These are phyloP conservation scores for Didymodactylos carnosus DNA, from an alignment of 2,888 invertebrate species.

Conservation along the genomic window DNA sequence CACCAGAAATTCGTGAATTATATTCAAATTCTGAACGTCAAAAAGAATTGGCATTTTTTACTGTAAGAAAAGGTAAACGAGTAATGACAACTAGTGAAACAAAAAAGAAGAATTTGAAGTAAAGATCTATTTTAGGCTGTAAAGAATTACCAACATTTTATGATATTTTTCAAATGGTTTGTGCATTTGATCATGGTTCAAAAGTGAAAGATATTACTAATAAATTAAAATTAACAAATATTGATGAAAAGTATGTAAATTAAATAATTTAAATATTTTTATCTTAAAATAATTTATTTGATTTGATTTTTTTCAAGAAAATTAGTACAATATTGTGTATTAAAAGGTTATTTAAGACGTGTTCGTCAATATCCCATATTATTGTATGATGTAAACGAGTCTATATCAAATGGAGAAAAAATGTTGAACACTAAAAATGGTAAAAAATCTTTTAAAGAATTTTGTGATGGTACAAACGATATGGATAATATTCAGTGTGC, in stretches of 20 bases:
- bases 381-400: neutral
- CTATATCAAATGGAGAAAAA: neutral
- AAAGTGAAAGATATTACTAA: neutral
- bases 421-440: neutral
- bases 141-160: neutral
- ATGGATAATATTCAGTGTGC: too few relatives aligned
- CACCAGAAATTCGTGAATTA: neutral
- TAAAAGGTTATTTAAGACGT: neutral
- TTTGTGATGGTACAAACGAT: neutral
- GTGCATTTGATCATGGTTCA: neutral
- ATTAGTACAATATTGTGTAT: neutral
- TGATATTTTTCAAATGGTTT: neutral
- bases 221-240: neutral
- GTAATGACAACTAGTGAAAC: too few relatives aligned
- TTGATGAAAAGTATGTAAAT: neutral
- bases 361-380: neutral
- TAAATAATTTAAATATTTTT: neutral
- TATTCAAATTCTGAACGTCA: neutral
- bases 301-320: neutral
- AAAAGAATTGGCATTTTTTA: neutral
- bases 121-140: neutral
- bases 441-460: neutral
- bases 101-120: too few relatives aligned
- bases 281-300: neutral
- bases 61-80: neutral